phyloP scores from a whole-genome alignment of 2,113 vertebrate species.

The Herpailurus yagouaroundi region DNA sequence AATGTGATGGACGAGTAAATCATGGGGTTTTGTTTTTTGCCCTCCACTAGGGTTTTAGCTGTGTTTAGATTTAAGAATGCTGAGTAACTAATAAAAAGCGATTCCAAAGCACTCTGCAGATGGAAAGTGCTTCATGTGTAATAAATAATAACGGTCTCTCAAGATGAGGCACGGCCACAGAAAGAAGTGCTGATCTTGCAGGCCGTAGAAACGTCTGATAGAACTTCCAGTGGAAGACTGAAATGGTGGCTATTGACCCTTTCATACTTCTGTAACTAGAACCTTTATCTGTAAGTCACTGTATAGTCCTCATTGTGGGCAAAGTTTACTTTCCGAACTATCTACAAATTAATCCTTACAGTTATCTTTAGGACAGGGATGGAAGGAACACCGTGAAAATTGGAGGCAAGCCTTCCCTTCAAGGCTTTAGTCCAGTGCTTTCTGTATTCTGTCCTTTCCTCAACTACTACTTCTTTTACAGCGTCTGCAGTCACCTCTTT shows the following conservation, averaged over 20 bases:
- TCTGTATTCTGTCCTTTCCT: background rate
- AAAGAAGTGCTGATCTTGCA: slow-evolving; percentile 48
- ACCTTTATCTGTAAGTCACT: background rate
- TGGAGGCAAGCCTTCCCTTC: background rate
- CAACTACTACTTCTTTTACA: background rate
- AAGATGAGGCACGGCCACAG: slow-evolving; percentile 37
- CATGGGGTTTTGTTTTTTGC: slow-evolving; percentile 12
- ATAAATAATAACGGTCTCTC: slow-evolving; percentile 71
- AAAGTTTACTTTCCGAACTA: background rate
- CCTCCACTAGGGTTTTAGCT: background rate
- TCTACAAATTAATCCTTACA: background rate
- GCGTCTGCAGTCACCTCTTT: background rate
- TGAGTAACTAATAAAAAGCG: slow-evolving; percentile 73
- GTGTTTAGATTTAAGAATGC: slow-evolving; percentile 67
- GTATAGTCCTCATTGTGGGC: background rate
- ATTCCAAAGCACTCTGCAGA: slow-evolving; percentile 69
- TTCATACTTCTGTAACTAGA: background rate
- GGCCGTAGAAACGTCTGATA: background rate
- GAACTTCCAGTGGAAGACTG: background rate
- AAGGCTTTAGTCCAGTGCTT: background rate
- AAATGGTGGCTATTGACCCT: background rate
- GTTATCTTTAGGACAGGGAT: background rate
- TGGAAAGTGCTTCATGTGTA: slow-evolving; percentile 70
- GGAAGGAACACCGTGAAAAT: background rate
- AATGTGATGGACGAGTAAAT: slow-evolving; percentile 11